Percentiles rank a stretch among this genome's conserved stretches.
phyloP scores from a whole-genome alignment of 2,888 invertebrate species.

The Alsophila aescularia region DNA sequence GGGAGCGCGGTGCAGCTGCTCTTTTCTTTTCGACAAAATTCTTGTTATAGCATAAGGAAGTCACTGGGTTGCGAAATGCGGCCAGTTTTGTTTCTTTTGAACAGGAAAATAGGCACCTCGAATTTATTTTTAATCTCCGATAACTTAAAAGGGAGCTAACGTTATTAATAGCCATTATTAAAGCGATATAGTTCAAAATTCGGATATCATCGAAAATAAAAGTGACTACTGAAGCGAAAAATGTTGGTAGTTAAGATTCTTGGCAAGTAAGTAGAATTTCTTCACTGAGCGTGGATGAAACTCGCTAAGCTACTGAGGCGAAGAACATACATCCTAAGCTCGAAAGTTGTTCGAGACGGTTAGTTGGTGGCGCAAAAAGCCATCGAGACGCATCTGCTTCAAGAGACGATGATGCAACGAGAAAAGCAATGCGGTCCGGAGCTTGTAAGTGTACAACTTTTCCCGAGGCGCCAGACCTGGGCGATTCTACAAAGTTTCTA shows the following conservation, averaged over 20 bases:
- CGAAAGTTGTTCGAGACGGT: slow-evolving; percentile 57
- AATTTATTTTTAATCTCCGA: neutral
- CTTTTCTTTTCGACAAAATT: slow-evolving; percentile 68
- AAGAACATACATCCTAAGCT: slow-evolving; percentile 28
- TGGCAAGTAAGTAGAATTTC: slow-evolving; percentile 1
- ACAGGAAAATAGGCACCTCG: neutral
- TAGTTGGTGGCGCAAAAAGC: slow-evolving; percentile 57
- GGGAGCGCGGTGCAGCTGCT: slow-evolving; percentile 80
- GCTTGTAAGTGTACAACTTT: slow-evolving; percentile 63
- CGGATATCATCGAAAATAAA: slow-evolving; percentile 18
- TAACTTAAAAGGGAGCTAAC: neutral
- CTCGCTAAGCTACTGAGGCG: slow-evolving; percentile 35
- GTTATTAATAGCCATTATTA: too few species aligned
- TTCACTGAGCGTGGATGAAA: slow-evolving; percentile 5
- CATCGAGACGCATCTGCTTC: slow-evolving; percentile 52
- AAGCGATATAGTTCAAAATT: slow-evolving; percentile 24
- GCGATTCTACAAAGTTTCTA: slow-evolving; percentile 63
- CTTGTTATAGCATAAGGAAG: slow-evolving; percentile 53
- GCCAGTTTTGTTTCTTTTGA: slow-evolving; percentile 41
- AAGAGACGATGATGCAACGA: slow-evolving; percentile 61
- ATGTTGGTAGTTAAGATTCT: neutral
- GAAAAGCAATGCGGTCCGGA: slow-evolving; percentile 69
- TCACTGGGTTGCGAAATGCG: slow-evolving; percentile 63
- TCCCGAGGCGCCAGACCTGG: slow-evolving; percentile 64
- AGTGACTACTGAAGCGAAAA: slow-evolving; percentile 4